Evolutionary conservation across 1,140 invertebrate species (phyloP), one percentile per base, ranked within the genome.

Genomic region (Atta cephalotes): DNA sequence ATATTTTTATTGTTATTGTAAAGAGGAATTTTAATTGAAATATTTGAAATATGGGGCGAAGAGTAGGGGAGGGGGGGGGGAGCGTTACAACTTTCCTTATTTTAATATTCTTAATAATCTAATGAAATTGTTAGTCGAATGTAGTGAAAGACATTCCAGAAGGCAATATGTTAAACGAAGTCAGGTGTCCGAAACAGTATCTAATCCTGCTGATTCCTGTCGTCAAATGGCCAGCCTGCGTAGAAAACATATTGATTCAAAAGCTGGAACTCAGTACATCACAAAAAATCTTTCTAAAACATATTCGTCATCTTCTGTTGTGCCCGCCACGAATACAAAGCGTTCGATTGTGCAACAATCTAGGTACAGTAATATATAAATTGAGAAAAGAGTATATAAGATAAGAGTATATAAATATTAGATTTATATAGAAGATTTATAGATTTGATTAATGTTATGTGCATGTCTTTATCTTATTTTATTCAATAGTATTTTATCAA

Each of bases 81-180:
- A 25, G 25, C 0, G 4, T 10, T 18, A 53, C 0, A 14, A 53
- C 7, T 25, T 51, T 39, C 1, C 35, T 53, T 2, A 4, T 5
- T 45, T 45, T 72, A 71, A 77, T 18, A 0, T 66, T 45, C 18
- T 65, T 2, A 79, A 66, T 60, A 18, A n/a, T 12, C n/a, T 21
- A 1, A 31, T 87, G 2, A 56, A 62, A 84, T 80, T 89, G 80
- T 88, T 68, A 91, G 91, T 76, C 16, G 90, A 91, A 21, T 77
- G 16, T 81, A 91, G 39, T 9, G 84, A 88, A 31, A 91, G 80
- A 68, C 70, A 87, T 62, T 71, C 82, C 28, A 89, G 53, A 87
- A 91, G 88, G 78, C 90, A 91, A 86, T 91, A 86, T 76, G 63
- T 58, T 62, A 91, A 89, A 70, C 86, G 68, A 88, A 45, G 58